Evolutionary conservation across 2,113 vertebrate genomes (phyloP).

Genomic region (Neogobius melanostomus): DNA sequence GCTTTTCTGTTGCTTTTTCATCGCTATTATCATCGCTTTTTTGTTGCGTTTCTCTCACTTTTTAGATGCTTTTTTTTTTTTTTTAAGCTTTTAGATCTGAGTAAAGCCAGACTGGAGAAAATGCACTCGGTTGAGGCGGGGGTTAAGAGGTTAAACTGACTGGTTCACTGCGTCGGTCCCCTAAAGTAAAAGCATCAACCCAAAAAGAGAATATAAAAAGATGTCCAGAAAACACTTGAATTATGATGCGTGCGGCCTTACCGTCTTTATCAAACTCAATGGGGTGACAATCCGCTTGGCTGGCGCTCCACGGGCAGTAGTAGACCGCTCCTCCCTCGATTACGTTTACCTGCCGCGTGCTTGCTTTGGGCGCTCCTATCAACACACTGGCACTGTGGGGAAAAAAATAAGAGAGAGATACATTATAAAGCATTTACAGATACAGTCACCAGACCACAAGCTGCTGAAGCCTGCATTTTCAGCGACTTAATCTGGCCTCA

Average conservation of each 20-base stretch:
- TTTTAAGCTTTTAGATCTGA: too few relatives aligned
- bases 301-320: slow-evolving; percentile 84
- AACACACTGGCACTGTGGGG: slow-evolving; percentile 82
- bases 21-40: too few relatives aligned
- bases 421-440: neutral
- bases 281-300: slow-evolving; percentile 61
- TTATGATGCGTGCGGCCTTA: slow-evolving; percentile 44
- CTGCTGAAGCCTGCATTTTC: slow-evolving; percentile 10
- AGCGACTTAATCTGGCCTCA: slow-evolving; percentile 29
- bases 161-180: too few relatives aligned
- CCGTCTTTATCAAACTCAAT: slow-evolving; percentile 85
- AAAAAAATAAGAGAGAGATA: slow-evolving; percentile 15
- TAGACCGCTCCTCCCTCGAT: slow-evolving; percentile 86
- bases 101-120: too few relatives aligned
- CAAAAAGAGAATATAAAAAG: neutral
- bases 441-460: slow-evolving; percentile 13
- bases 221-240: neutral
- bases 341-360: slow-evolving; percentile 80
- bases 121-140: too few relatives aligned
- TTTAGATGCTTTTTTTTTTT: too few relatives aligned
- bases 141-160: too few relatives aligned
- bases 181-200: neutral
- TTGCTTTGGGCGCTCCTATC: slow-evolving; percentile 88
- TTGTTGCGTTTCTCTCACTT: too few relatives aligned
- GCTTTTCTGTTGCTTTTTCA: too few relatives aligned